Evolutionary conservation across 2,113 vertebrate species (phyloP).

Genomic region (Hymenochirus boettgeri): DNA sequence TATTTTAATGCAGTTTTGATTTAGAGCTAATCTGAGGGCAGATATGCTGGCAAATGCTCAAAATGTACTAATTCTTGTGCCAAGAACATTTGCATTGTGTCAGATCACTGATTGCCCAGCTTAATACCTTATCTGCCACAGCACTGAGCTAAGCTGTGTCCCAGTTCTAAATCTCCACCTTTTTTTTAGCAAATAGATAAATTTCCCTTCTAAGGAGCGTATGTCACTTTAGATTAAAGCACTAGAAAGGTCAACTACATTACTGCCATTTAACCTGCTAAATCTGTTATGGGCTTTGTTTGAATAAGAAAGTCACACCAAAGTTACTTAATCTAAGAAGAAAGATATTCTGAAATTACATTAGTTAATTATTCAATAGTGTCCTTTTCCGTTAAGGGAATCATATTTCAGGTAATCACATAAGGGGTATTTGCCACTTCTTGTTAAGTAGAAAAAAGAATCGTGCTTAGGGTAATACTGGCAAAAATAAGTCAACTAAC

Average conservation of each 20-base stretch:
- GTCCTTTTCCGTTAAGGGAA: no score
- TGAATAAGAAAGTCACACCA: background rate
- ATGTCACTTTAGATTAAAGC: background rate
- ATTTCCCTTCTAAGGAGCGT: background rate
- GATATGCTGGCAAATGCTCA: background rate
- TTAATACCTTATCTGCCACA: background rate
- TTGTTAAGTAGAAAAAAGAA: no score
- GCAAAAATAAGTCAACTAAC: no score
- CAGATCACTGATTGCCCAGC: background rate
- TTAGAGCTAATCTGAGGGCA: background rate
- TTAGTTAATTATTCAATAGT: no score
- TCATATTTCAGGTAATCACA: no score
- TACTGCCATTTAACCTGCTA: background rate
- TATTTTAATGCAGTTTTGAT: no score
- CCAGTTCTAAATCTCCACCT: background rate
- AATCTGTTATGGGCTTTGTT: background rate
- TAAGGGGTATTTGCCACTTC: no score
- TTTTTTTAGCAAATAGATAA: background rate
- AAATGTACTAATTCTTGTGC: background rate
- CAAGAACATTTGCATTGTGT: background rate
- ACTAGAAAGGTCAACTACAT: background rate
- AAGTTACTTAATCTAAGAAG: background rate
- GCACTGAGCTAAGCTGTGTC: background rate
- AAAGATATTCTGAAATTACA: no score
- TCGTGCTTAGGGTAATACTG: no score